A percentile compares a stretch with the other conserved stretches of the same genome.
phyloP scores from a whole-genome alignment of 2,888 invertebrate genomes.

The Tyria jacobaeae region DNA sequence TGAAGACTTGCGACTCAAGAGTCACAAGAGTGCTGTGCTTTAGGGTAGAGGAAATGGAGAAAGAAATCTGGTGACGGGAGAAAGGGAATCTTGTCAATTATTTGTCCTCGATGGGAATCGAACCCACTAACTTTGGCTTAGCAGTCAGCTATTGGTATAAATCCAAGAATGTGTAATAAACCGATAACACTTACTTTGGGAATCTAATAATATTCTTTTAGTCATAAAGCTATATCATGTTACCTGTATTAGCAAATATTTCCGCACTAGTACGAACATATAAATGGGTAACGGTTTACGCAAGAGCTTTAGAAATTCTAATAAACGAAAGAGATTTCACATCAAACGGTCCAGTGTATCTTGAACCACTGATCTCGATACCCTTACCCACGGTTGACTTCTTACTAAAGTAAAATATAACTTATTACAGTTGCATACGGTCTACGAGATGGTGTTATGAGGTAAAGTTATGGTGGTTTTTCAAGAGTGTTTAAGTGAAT shows the following conservation, averaged over 20 bases:
- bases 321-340: constrained; percentile 61
- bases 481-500: constrained; percentile 35
- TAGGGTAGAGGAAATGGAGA: no score
- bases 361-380: constrained; percentile 50
- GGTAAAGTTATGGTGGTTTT: constrained; percentile 16
- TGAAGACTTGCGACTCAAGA: no score
- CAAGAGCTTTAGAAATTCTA: constrained; percentile 46
- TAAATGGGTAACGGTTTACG: constrained; percentile 40
- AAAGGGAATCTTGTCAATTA: no score
- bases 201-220: no score
- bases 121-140: no score
- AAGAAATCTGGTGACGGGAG: no score
- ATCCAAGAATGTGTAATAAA: no score
- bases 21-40: no score
- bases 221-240: not conserved
- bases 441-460: constrained; percentile 2
- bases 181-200: no score
- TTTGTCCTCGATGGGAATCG: no score
- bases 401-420: constrained; percentile 16
- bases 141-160: no score
- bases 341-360: constrained; percentile 52
- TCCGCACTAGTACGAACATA: constrained; percentile 30
- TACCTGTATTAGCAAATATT: not conserved
- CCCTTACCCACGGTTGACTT: not conserved
- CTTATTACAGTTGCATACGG: constrained; percentile 13